A percentile compares a stretch with the other conserved stretches of the same genome.
Conservation (phyloP, 1,140 invertebrate genomes). For the Neelides sp. region DNA sequence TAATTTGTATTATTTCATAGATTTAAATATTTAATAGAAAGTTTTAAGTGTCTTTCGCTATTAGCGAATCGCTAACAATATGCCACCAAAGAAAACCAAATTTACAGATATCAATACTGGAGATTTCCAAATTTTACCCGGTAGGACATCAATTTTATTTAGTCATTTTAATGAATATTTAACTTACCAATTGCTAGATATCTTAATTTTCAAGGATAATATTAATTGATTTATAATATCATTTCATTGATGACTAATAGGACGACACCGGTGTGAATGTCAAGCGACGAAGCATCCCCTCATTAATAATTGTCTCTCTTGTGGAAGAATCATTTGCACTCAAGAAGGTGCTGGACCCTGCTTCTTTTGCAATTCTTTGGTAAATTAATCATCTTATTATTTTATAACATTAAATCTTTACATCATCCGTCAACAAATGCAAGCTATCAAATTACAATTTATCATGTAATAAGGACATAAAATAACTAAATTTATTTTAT, state of each 20-base stretch:
- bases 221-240: not conserved
- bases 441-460: too few relatives aligned
- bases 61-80: too few relatives aligned
- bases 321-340: slow-evolving; percentile 86
- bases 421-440: too few relatives aligned
- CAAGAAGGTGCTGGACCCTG: slow-evolving; percentile 96
- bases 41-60: too few relatives aligned
- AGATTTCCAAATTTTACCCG: slow-evolving; percentile 18
- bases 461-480: too few relatives aligned
- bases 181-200: not conserved
- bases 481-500: too few relatives aligned
- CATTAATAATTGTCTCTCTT: slow-evolving; percentile 85
- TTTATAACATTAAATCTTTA: too few relatives aligned
- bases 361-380: too few relatives aligned
- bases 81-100: slow-evolving; percentile 30
- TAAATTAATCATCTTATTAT: too few relatives aligned
- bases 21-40: too few relatives aligned
- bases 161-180: not conserved
- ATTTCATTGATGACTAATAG: slow-evolving; percentile 38
- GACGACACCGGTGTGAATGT: slow-evolving; percentile 77
- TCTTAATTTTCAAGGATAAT: not conserved
- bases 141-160: slow-evolving; percentile 4
- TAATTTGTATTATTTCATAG: too few relatives aligned
- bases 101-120: slow-evolving; percentile 20
- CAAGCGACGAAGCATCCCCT: slow-evolving; percentile 79